Conservation (phyloP, 2,888 invertebrate species). For the Nezara viridula region DNA sequence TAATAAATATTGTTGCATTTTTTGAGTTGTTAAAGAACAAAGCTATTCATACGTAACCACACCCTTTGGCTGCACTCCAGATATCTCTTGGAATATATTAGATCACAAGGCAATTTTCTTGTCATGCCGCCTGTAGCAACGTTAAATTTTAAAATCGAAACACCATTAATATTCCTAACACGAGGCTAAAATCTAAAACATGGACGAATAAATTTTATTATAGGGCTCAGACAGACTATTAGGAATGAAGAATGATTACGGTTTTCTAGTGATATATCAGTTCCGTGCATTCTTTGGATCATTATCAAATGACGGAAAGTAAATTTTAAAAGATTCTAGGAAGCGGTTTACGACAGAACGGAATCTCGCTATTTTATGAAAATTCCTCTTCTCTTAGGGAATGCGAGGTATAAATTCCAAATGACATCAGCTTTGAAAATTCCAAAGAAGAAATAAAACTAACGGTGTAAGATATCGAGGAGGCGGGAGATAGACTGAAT, state of each 20-base stretch:
- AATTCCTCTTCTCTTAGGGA: background rate
- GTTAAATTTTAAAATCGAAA: background rate
- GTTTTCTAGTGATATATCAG: background rate
- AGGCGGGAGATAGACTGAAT: background rate
- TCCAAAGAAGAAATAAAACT: background rate
- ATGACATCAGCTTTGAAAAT: conserved; percentile 11
- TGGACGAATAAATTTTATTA: background rate
- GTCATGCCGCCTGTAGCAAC: background rate
- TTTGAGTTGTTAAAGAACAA: no score
- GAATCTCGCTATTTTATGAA: conserved; percentile 26
- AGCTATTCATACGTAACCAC: background rate
- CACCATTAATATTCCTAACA: background rate
- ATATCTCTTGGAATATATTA: background rate
- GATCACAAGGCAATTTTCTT: background rate
- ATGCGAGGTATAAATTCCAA: conserved; percentile 7
- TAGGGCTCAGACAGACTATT: background rate
- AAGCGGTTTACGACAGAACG: background rate
- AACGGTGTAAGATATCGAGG: conserved; percentile 10
- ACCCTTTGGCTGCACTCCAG: background rate
- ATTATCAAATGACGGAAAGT: background rate
- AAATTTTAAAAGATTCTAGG: background rate
- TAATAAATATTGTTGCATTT: no score
- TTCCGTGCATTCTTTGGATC: background rate
- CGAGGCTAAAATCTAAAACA: background rate
- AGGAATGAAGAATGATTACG: background rate